Conservation (phyloP, 1,140 invertebrate genomes). For the Hestina assimilis region DNA sequence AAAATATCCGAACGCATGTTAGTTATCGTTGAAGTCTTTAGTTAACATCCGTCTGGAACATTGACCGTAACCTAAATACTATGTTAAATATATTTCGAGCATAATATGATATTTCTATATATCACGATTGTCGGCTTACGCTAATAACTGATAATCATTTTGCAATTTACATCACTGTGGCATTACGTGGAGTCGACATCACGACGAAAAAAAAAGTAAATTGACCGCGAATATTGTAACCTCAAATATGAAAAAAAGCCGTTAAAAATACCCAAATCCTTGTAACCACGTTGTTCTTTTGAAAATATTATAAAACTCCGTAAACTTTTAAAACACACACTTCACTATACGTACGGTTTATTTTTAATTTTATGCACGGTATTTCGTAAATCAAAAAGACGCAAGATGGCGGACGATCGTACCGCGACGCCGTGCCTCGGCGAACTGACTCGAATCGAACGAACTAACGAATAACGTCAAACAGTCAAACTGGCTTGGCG, state of each 20-base stretch:
- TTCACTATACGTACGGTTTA: slow-evolving; percentile 60
- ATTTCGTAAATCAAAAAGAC: slow-evolving; percentile 55
- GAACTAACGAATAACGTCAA: slow-evolving; percentile 63
- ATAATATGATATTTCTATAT: not conserved
- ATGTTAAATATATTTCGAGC: slow-evolving; percentile 10
- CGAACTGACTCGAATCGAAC: slow-evolving; percentile 63
- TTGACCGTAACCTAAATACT: slow-evolving; percentile 45
- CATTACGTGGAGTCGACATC: slow-evolving; percentile 37
- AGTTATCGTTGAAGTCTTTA: slow-evolving; percentile 54
- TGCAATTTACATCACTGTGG: slow-evolving; percentile 54
- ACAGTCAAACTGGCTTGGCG: slow-evolving; percentile 66
- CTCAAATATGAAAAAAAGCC: slow-evolving; percentile 45
- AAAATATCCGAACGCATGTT: slow-evolving; percentile 4
- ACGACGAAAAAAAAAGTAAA: slow-evolving; percentile 39
- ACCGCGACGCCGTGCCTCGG: slow-evolving; percentile 66
- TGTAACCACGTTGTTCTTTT: slow-evolving; percentile 18
- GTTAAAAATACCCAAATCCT: slow-evolving; percentile 56
- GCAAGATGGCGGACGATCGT: slow-evolving; percentile 58
- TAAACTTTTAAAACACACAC: slow-evolving; percentile 47
- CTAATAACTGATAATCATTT: slow-evolving; percentile 52
- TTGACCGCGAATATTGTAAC: slow-evolving; percentile 49
- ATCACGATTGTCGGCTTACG: slow-evolving; percentile 31
- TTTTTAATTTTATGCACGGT: slow-evolving; percentile 55
- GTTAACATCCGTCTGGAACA: slow-evolving; percentile 45
- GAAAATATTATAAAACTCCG: slow-evolving; percentile 32